These are phyloP conservation scores for Otocyon megalotis DNA, from an alignment of 2,113 vertebrate genomes.

Conservation along the genomic window DNA sequence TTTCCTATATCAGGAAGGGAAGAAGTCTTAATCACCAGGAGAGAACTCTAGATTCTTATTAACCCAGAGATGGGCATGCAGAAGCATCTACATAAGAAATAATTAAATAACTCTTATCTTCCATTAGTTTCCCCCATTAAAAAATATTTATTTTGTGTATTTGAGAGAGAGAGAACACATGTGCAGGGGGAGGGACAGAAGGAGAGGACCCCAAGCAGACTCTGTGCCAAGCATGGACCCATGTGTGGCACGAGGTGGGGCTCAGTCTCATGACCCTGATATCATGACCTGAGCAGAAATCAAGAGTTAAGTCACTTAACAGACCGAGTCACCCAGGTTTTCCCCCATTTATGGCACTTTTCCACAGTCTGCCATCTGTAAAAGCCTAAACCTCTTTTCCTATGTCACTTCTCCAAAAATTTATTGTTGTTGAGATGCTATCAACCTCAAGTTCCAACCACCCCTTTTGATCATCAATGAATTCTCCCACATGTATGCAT, in stretches of 20 bases:
- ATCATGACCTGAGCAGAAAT: not conserved
- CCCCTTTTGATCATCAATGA: not conserved
- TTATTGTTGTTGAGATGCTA: not conserved
- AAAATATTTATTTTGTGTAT: not conserved
- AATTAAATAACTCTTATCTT: not conserved
- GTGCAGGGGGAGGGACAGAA: not conserved
- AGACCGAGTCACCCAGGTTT: not conserved
- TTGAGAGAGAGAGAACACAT: not conserved
- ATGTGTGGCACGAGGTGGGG: not conserved
- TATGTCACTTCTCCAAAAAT: not conserved
- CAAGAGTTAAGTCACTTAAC: not conserved
- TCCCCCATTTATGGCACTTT: not conserved
- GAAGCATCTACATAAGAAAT: not conserved
- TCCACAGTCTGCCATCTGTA: not conserved
- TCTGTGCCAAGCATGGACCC: too few species aligned
- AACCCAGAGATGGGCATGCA: not conserved
- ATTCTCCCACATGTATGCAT: not conserved
- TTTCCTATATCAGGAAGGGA: not conserved
- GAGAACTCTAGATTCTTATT: not conserved
- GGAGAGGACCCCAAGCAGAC: not conserved
- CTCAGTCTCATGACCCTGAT: not conserved
- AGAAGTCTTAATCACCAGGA: not conserved
- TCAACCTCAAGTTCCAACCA: not conserved
- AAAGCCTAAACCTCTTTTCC: not conserved
- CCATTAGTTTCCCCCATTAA: not conserved